A percentile compares a stretch with the other conserved stretches of the same genome.
These are phyloP conservation scores for Andrena fulva DNA, from an alignment of 2,888 invertebrate species.

Conservation along the genomic window DNA sequence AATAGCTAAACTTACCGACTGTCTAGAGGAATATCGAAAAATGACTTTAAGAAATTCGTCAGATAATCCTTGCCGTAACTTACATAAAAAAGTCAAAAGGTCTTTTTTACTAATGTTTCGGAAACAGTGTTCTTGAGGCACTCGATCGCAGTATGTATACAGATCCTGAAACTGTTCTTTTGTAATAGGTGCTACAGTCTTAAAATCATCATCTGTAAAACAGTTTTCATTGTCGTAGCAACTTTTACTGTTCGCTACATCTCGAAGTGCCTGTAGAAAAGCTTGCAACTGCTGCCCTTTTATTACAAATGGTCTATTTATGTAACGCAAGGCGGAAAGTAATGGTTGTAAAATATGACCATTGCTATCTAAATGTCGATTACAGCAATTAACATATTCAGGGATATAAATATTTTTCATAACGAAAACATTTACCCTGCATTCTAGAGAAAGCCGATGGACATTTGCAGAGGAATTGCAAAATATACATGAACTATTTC, in stretches of 20 bases:
- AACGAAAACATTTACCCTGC: slow-evolving; percentile 9
- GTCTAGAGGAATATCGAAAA: slow-evolving; percentile 17
- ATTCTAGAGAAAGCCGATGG: background rate
- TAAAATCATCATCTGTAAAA: slow-evolving; percentile 16
- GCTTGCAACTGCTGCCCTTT: slow-evolving; percentile 1
- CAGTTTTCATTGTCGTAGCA: background rate
- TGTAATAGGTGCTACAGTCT: background rate
- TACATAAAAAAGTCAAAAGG: too few species aligned
- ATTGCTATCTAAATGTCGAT: slow-evolving; percentile 8
- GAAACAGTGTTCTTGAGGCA: too few species aligned
- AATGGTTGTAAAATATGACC: slow-evolving; percentile 9
- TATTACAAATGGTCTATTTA: slow-evolving; percentile 14
- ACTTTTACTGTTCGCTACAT: slow-evolving; percentile 8
- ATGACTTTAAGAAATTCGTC: slow-evolving; percentile 11
- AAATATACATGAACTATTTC: too few species aligned
- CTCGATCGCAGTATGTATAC: slow-evolving; percentile 11
- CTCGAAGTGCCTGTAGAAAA: slow-evolving; percentile 6
- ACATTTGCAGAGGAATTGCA: too few species aligned
- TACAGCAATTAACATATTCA: background rate
- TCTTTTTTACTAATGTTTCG: too few species aligned
- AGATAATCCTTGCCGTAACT: slow-evolving; percentile 14
- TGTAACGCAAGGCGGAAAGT: background rate
- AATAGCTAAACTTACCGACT: slow-evolving; percentile 12
- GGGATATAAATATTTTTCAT: slow-evolving; percentile 6
- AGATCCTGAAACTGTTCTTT: slow-evolving; percentile 5